phyloP scores from a whole-genome alignment of 2,113 vertebrate species.

The Neolamprologus devosi region DNA sequence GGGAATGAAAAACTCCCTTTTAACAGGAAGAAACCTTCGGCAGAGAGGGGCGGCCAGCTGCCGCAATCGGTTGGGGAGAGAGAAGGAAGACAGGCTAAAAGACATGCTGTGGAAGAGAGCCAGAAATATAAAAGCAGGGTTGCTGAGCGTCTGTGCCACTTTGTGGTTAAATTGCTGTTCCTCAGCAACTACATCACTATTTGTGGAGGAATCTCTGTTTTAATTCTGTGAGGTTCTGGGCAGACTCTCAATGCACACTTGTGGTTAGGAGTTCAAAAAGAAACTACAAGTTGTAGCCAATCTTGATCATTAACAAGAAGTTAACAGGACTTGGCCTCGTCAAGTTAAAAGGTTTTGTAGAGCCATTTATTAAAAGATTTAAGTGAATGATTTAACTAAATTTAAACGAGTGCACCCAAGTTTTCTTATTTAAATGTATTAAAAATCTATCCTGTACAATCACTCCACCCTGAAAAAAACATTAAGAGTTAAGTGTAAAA shows the following conservation, averaged over 20 bases:
- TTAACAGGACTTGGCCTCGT: neutral
- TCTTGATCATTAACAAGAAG: neutral
- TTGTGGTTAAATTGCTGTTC: neutral
- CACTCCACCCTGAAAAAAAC: neutral
- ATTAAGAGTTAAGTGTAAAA: neutral
- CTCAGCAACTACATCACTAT: neutral
- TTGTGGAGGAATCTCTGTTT: neutral
- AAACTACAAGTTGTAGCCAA: neutral
- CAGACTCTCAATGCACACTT: neutral
- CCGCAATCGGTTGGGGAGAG: neutral
- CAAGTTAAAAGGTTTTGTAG: neutral
- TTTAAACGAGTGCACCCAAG: neutral
- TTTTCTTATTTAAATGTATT: neutral
- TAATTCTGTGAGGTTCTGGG: neutral
- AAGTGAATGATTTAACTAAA: neutral
- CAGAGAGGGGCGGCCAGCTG: neutral
- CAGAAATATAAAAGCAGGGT: neutral
- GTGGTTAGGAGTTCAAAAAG: neutral
- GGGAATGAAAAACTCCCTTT: neutral
- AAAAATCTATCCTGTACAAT: neutral
- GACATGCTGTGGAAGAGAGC: neutral
- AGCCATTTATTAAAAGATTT: neutral
- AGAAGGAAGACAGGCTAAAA: neutral
- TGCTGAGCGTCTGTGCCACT: neutral
- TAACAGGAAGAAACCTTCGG: neutral